Evolutionary conservation across 2,113 vertebrate genomes (phyloP), one percentile per base, ranked within the genome.

Genomic region (Carassius auratus): DNA sequence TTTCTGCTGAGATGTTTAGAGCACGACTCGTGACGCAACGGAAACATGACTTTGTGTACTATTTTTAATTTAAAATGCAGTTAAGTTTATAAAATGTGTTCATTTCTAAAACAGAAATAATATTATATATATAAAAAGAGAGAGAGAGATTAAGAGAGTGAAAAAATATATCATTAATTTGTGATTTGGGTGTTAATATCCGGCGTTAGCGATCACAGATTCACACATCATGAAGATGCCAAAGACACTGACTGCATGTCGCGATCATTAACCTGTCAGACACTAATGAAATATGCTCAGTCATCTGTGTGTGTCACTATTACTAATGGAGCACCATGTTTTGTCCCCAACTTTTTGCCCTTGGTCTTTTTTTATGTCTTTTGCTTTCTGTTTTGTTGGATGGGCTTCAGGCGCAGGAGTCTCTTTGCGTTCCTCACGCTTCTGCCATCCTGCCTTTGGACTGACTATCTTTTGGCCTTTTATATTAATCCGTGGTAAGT

Each of bases 401-500:
- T 87, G 89, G 95, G 94, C 96, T 96, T 95, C 97, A 99, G 98
- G 98, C 97, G 97, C 97, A 98, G 97, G 95, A 99, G 97, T 96
- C 95, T 99, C 90, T 99, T 99, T 97, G 97, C 97, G 96, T 97
- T 99, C 96, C 96, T 99, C 96, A 99, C 97, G 93, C 96, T 99
- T 92, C 96, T 99, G 95, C 98, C 98, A 91, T 99, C 98, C 96
- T 99, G 97, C 96, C 97, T 99, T 94, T 99, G 98, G 98, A 99
- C 98, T 97, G 98, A 99, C 96, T 99, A 99, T 97, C 98, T 99
- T 96, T 99, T 99, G 97, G 97, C 98, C 97, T 99, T 99, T 97
- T 99, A 99, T 99, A 98, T 99, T 98, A 99, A 99, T 96, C 98
- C 97, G 92, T 99, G 97, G 98, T 99, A 98, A 99, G 98, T 99